These are phyloP conservation scores for Grallaria varia DNA, from an alignment of 2,113 vertebrate genomes.

Conservation along the genomic window DNA sequence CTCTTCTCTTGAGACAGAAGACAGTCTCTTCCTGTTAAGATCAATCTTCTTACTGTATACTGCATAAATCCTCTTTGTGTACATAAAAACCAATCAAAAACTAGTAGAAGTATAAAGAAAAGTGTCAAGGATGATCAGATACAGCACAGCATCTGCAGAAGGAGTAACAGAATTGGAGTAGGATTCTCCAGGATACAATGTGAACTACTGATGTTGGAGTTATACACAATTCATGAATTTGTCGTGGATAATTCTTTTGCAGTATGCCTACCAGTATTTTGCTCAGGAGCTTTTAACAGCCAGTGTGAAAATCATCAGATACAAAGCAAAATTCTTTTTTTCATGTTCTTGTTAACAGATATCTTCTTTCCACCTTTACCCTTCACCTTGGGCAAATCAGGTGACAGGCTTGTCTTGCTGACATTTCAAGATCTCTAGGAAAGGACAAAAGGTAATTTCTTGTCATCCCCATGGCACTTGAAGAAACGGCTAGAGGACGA, in stretches of 20 bases:
- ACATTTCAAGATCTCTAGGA: not conserved
- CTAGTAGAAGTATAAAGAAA: not conserved
- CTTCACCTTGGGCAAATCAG: not conserved
- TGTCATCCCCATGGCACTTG: not conserved
- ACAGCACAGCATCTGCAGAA: accelerated
- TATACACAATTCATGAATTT: not conserved
- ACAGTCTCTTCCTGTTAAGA: not conserved
- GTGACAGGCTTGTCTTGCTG: not conserved
- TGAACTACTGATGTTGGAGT: not conserved
- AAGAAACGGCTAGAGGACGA: not conserved
- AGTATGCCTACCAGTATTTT: not conserved
- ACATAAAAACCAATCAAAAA: too few relatives aligned
- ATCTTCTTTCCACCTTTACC: not conserved
- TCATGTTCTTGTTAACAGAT: not conserved
- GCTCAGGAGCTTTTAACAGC: not conserved
- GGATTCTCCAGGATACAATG: not conserved
- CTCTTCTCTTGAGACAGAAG: not conserved
- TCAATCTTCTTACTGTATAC: not conserved
- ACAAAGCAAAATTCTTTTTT: accelerated
- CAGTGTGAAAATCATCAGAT: not conserved
- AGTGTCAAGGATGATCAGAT: not conserved
- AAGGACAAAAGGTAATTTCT: not conserved
- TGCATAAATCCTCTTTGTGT: not conserved
- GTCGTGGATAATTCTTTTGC: not conserved
- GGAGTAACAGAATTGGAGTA: not conserved